Conservation (phyloP, 2,888 invertebrate species). For the Notodonta ziczac region DNA sequence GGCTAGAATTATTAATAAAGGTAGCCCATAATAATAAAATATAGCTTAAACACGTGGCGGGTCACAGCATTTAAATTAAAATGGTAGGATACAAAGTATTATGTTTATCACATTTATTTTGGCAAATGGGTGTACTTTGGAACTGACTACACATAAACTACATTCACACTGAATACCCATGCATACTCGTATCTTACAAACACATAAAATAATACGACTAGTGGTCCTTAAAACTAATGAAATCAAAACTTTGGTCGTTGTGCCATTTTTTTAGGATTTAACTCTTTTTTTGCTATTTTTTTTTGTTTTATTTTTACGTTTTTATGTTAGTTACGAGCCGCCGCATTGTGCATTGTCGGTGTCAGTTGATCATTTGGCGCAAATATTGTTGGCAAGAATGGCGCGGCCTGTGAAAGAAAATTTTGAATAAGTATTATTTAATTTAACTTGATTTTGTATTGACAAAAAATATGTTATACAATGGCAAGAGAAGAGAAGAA, state of each 20-base stretch:
- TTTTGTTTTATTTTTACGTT: slow-evolving; percentile 40
- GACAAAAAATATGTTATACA: not conserved
- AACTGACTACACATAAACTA: slow-evolving; percentile 43
- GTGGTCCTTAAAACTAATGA: slow-evolving; percentile 66
- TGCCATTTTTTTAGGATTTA: slow-evolving; percentile 83
- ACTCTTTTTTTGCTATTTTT: slow-evolving; percentile 69
- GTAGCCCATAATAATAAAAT: slow-evolving; percentile 25
- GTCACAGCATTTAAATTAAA: slow-evolving; percentile 6
- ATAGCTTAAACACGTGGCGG: slow-evolving; percentile 20
- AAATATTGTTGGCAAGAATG: slow-evolving; percentile 36
- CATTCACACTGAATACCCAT: slow-evolving; percentile 27
- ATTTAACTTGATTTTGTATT: not conserved
- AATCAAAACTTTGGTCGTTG: slow-evolving; percentile 81
- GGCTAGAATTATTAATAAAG: slow-evolving; percentile 13
- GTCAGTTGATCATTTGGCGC: slow-evolving; percentile 68
- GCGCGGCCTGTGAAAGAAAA: slow-evolving; percentile 53
- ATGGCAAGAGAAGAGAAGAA: not conserved
- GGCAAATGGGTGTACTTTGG: slow-evolving; percentile 43
- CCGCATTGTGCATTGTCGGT: slow-evolving; percentile 77
- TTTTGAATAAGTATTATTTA: not conserved
- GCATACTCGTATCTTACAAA: slow-evolving; percentile 35
- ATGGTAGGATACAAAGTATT: not conserved
- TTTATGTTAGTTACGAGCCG: slow-evolving; percentile 50
- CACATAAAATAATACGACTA: slow-evolving; percentile 61
- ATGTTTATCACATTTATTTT: slow-evolving; percentile 43